Evolutionary conservation across 2,888 invertebrate species (phyloP), one percentile per base, ranked within the genome.

Genomic region (Eudasyphora cyanicolor): DNA sequence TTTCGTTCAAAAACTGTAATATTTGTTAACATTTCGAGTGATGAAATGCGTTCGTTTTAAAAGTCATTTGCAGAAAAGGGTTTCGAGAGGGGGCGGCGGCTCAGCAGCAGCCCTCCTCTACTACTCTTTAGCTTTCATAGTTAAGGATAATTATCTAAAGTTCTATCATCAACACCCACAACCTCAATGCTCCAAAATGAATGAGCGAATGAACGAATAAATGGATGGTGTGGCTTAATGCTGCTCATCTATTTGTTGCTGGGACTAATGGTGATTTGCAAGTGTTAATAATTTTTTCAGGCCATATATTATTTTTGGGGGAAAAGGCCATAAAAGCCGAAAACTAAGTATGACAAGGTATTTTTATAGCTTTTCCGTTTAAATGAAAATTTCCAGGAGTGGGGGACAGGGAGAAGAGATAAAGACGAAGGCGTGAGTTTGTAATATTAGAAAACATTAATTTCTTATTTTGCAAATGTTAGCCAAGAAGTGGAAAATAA

Each of bases 41-140:
- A 86, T 86, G 85, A 84, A 86, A 85, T 85, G 85, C 81, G 83
- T 64, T 38, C 64, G 17, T 84, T 86, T 85, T 76, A 80, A 82
- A 85, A 85, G 85, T 85, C 84, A 79, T 85, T 85, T 85, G 60
- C 51, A 24, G 67, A 67, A 83, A 85, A 85, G 70, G 78, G 38
- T 62, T 75, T 24, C 24, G 42, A 27, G 27, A 2, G 1, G 21
- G 17, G 49, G 62, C 35, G 54, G 42, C 29, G 14, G 12, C 1
- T 7, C 8, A 45, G 45, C 14, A n/a, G 45, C n/a, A n/a, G 45
- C 35, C 51, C 42, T 57, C 24, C 38, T 24, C 21, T 45, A 45
- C 35, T 57, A 17, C 38, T 54, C 29, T 35, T 17, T 14, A 17
- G 17, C 32, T 2, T 45, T 67, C 45, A 42, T 80, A 80, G 73